These are phyloP conservation scores for Sphaerodactylus townsendi DNA, from an alignment of 2,113 vertebrate genomes.

Conservation along the genomic window DNA sequence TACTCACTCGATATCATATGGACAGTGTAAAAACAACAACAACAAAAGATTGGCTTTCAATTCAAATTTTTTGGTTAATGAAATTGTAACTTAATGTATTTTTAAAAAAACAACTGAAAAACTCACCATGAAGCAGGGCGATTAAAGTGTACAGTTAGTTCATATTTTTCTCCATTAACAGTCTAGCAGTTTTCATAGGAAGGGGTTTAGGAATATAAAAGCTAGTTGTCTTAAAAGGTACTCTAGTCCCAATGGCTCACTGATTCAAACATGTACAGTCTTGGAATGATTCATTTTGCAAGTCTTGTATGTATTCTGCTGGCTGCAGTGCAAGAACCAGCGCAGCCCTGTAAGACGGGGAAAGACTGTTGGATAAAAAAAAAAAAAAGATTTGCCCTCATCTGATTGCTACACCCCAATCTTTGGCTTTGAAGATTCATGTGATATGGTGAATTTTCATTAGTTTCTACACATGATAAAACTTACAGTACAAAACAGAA, in stretches of 20 bases:
- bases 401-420: slow-evolving; percentile 14
- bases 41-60: not conserved
- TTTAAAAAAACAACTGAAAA: not conserved
- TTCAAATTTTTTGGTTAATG: slow-evolving; percentile 18
- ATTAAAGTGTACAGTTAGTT: not conserved
- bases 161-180: not conserved
- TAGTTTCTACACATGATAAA: slow-evolving; percentile 11
- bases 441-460: slow-evolving; percentile 3
- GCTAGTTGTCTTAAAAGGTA: not conserved
- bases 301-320: rapidly evolving
- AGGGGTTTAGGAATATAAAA: not conserved
- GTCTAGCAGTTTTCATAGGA: not conserved
- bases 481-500: slow-evolving; percentile 26
- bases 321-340: not conserved
- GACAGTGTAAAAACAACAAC: rapidly evolving
- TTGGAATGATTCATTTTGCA: not conserved
- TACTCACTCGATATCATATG: not conserved
- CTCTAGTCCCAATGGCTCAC: not conserved
- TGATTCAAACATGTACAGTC: not conserved
- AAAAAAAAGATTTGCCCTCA: not conserved
- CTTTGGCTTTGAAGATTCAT: slow-evolving; percentile 58
- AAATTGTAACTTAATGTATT: slow-evolving; percentile 12
- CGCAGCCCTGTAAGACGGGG: not conserved
- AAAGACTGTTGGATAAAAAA: not conserved
- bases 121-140: not conserved